These are phyloP conservation scores for Calephelis perditalis DNA, from an alignment of 2,888 invertebrate genomes.

Conservation along the genomic window DNA sequence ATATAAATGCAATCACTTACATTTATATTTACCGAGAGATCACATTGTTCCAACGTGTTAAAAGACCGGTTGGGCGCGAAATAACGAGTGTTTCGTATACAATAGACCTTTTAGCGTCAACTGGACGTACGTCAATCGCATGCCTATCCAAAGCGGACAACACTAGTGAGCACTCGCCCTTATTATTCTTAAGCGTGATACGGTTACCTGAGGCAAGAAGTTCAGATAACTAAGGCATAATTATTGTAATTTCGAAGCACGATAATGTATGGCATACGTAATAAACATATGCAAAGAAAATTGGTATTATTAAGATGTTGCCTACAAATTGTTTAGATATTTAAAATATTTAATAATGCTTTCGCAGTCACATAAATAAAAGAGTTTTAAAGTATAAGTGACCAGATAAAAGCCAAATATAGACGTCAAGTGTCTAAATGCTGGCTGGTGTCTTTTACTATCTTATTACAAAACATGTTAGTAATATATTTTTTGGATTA, in stretches of 20 bases:
- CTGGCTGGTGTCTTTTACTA: no score
- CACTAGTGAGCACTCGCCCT: constrained; percentile 49
- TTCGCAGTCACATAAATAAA: constrained; percentile 3
- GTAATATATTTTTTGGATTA: no score
- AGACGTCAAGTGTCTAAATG: no score
- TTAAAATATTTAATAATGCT: constrained; percentile 11
- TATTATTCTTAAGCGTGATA: constrained; percentile 44
- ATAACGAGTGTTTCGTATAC: constrained; percentile 75
- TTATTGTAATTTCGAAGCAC: constrained; percentile 31
- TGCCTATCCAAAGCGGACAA: constrained; percentile 41
- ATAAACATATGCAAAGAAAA: constrained; percentile 23
- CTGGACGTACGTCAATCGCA: constrained; percentile 68
- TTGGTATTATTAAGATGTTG: constrained; percentile 19
- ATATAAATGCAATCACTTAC: constrained; percentile 20
- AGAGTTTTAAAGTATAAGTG: background rate
- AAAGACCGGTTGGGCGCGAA: constrained; percentile 65
- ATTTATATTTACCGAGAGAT: constrained; percentile 66
- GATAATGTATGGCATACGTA: constrained; percentile 22
- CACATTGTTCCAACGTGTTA: constrained; percentile 71
- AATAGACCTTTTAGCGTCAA: constrained; percentile 78
- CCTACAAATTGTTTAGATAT: constrained; percentile 19
- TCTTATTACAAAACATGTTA: no score
- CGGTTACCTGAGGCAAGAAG: constrained; percentile 29
- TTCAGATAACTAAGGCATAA: constrained; percentile 27
- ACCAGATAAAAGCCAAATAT: no score